These are phyloP conservation scores for Atractosteus spatula DNA, from an alignment of 2,113 vertebrate species.

Conservation along the genomic window DNA sequence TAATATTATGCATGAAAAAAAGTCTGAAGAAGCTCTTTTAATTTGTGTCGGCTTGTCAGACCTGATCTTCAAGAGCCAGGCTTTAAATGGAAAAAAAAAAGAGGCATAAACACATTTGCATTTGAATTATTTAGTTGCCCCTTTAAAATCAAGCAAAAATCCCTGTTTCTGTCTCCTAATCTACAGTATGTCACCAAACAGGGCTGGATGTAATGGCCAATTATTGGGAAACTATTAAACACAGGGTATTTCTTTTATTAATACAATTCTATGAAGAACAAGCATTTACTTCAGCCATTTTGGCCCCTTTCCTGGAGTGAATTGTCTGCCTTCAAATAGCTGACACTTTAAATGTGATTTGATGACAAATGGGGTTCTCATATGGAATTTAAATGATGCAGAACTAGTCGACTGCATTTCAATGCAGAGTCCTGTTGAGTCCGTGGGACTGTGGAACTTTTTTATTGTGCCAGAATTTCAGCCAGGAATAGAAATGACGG, in stretches of 20 bases:
- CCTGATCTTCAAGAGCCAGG: no score
- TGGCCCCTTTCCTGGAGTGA: slow-evolving; percentile 1
- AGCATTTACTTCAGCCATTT: neutral
- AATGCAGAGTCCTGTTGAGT: neutral
- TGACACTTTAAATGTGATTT: slow-evolving; percentile 8
- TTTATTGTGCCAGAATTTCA: neutral
- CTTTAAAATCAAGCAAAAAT: neutral
- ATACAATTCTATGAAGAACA: neutral
- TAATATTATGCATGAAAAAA: no score
- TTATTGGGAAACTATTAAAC: neutral
- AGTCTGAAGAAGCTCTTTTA: no score
- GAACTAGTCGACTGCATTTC: neutral
- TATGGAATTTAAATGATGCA: neutral
- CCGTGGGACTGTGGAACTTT: neutral
- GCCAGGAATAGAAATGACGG: neutral
- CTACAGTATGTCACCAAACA: no score
- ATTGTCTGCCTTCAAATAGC: neutral
- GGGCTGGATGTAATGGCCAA: neutral
- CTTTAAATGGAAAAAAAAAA: no score
- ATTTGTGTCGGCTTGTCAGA: no score
- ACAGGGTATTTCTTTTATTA: neutral
- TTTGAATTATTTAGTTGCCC: no score
- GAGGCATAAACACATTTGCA: no score
- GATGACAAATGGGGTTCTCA: neutral
- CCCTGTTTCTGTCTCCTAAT: no score